Base-by-base conservation (phyloP, 2,113 vertebrate genomes). In the Quiscalus mexicanus region DNA sequence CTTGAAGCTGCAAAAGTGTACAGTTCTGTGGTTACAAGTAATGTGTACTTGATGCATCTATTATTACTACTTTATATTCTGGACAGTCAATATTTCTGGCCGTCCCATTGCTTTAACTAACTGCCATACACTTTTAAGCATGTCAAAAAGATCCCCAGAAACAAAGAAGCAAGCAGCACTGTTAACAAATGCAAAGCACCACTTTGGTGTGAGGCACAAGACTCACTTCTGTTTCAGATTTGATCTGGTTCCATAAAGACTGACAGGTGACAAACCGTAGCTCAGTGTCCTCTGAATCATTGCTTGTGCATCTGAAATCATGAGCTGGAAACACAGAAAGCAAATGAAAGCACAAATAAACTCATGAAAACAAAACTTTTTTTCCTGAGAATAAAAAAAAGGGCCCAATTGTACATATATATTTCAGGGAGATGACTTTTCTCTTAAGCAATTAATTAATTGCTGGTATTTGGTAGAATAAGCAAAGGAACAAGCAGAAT, bases 181-280 rank as follows among this genome's bases (percentile, higher is more conserved):
- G 16, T 67, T 59, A 52, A 52, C 35, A 20, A 67, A 53, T 75
- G 62, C 59, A 90, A 85, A 63, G 39, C 23, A 35, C 31, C 63
- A 4, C 13, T 76, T 90, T 5, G 45, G 62, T 8, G 37, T 22
- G 45, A 93, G 49, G 35, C 64, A 60, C 56, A 84, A 35, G 15
- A 94, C 95, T 98, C 91, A 99, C 99, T 99, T 99, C 98, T 22
- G 98, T 99, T 97, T 99, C 98, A 0, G 33, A 93, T 97, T 99
- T 99, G 93, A 99, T 98, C 56, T 98, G 96, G 77, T 98, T 97
- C 99, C 99, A 99, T 22, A 99, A 98, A 23, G 97, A 97, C 92
- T 98, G 98, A 80, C 98, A 99, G 35, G 98, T 98, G 91, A 93
- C 81, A 89, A 99, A 99, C 20, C 99, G 98, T 59, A 96, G 75